Conservation (phyloP, 2,888 invertebrate species). For the Synanthedon vespiformis region DNA sequence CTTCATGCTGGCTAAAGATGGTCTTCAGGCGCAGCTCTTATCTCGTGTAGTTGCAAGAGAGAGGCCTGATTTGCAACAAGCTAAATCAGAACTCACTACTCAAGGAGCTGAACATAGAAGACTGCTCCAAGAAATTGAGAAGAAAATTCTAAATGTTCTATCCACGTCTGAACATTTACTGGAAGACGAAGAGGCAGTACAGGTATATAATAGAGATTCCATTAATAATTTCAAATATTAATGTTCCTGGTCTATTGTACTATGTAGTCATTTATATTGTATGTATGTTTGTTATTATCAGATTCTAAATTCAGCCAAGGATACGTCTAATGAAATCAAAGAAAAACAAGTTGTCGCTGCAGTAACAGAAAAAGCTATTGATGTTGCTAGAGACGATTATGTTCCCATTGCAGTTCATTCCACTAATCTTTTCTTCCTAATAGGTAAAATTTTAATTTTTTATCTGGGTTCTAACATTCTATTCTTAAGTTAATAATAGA, state of each 20-base stretch:
- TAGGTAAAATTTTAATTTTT: constrained; percentile 63
- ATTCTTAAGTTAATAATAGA: background rate
- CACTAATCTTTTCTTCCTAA: constrained; percentile 91
- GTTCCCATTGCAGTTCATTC: constrained; percentile 92
- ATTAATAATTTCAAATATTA: background rate
- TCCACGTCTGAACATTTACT: constrained; percentile 69
- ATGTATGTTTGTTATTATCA: constrained; percentile 23
- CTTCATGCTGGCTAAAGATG: constrained; percentile 91
- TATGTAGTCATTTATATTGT: background rate
- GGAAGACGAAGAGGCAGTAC: constrained; percentile 93
- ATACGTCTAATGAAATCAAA: constrained; percentile 89
- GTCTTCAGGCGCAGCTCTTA: constrained; percentile 89
- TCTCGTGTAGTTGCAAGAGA: constrained; percentile 93
- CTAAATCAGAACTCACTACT: constrained; percentile 87
- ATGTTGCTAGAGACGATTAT: constrained; percentile 85
- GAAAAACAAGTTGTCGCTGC: constrained; percentile 91
- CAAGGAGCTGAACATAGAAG: constrained; percentile 89
- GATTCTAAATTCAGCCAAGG: constrained; percentile 90
- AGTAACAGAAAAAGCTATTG: constrained; percentile 91
- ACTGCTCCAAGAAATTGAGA: constrained; percentile 88
- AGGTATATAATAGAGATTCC: constrained; percentile 30
- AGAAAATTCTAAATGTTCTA: constrained; percentile 80
- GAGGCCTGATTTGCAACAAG: constrained; percentile 90
- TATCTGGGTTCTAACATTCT: background rate
- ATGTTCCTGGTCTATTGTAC: background rate